Evolutionary conservation across 2,797 vertebrate species (phyloP).

Genomic region (Nasua narica): DNA sequence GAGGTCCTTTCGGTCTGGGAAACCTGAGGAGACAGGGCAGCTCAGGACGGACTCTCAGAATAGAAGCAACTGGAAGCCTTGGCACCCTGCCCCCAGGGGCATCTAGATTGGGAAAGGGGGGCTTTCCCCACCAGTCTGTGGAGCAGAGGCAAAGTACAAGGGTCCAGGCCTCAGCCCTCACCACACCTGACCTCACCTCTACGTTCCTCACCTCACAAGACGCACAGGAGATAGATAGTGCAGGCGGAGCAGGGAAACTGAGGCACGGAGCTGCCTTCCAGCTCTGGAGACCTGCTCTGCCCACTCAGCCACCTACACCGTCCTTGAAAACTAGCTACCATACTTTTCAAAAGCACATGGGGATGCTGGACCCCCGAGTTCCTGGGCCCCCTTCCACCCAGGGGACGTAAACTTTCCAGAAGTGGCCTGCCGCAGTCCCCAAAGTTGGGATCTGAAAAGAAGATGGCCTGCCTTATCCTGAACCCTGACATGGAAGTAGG

Average conservation of each 20-base stretch:
- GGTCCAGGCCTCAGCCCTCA: not conserved
- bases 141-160: not conserved
- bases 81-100: not conserved
- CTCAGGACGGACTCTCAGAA: constrained; percentile 26
- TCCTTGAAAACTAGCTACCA: not conserved
- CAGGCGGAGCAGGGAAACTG: not conserved
- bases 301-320: not conserved
- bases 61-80: not conserved
- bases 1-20: not conserved
- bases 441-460: not conserved
- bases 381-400: not conserved
- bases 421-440: not conserved
- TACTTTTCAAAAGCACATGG: fast-evolving
- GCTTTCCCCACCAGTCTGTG: not conserved
- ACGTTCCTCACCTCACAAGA: not conserved
- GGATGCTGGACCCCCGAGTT: not conserved
- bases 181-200: not conserved
- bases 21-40: not conserved
- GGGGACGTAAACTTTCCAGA: not conserved
- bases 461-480: not conserved
- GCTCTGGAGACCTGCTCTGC: not conserved
- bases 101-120: not conserved
- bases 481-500: not conserved
- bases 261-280: not conserved
- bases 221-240: not conserved